Base-by-base conservation (phyloP, 2,797 vertebrate species). In the Spinus pinus region DNA sequence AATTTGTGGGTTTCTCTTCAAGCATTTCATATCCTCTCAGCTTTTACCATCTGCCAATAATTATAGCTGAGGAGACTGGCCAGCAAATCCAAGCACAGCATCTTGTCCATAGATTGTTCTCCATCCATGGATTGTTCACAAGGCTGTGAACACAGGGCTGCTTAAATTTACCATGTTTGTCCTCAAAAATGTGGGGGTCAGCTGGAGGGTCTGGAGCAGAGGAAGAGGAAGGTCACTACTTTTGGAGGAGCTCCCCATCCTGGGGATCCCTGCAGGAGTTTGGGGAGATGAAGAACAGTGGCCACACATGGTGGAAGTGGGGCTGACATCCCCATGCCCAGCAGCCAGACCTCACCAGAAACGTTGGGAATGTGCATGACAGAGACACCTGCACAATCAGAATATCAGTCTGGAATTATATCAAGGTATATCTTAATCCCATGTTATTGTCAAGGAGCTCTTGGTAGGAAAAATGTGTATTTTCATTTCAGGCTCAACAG, bases 231-330 rank as follows among this genome's bases (percentile, higher is more conserved):
- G 58, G 56, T 72, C 19, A 4, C 18, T 22, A 46, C 28, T 78
- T 17, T 51, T 31, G 33, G 37, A 61, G 53, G 33, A 41, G 4
- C 7, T 31, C 12, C 31, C 5, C 0, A 5, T n/a, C n/a, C 72
- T 46, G 85, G 12, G 60, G 37, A 7, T 67, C 27, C 54, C 33
- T n/a, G n/a, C 44, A 5, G 73, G 50, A 81, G 20, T 13, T 6
- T 60, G 69, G 37, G 8, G 73, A 37, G 24, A 2, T 17, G 46
- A 27, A 21, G 65, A 60, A 19, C 62, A 46, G 50, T 44, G 69
- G 28, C 64, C 66, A 9, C 54, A 17, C 0, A 0, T 27, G 19
- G 21, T 30, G 33, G 0, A 2, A 12, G 31, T 3, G 35, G 49
- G 44, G 10, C 14, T 51, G 50, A 8, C 9, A 10, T 30, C 9